These are phyloP conservation scores for Petrocephalus microphthalmus DNA, from an alignment of 2,113 vertebrate species.

Conservation along the genomic window DNA sequence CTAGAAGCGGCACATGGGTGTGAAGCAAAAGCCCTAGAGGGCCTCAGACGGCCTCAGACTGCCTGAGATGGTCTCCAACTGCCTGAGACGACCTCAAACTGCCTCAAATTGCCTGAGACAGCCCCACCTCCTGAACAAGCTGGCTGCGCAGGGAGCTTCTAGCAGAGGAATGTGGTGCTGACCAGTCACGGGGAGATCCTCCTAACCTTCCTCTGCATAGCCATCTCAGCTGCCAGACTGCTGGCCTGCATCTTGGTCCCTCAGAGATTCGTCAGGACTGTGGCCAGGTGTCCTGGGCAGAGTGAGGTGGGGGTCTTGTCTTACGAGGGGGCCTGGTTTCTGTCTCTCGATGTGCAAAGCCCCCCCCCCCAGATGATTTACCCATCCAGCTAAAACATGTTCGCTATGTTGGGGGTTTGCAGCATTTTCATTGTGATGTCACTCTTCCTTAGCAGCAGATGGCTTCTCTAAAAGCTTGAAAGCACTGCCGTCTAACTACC, in stretches of 20 bases:
- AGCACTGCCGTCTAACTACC: background rate
- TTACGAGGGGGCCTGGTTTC: background rate
- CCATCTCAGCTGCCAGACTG: background rate
- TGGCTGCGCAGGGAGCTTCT: background rate
- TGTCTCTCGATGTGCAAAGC: background rate
- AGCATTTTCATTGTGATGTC: background rate
- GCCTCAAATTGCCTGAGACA: background rate
- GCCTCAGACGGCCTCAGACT: too few species aligned
- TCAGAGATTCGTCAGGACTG: background rate
- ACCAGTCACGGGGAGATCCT: background rate
- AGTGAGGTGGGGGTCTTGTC: background rate
- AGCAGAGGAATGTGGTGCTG: background rate
- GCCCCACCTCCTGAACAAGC: background rate
- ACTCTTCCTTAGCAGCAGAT: background rate
- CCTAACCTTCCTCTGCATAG: background rate
- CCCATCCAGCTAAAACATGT: background rate
- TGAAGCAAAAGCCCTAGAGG: too few species aligned
- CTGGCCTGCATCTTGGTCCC: background rate
- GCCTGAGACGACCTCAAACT: too few species aligned
- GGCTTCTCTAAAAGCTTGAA: background rate
- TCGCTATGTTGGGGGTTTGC: background rate
- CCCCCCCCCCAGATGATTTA: background rate
- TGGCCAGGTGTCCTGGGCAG: background rate
- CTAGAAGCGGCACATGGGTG: background rate
- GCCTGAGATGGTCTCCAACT: too few species aligned